phyloP scores from a whole-genome alignment of 2,113 vertebrate genomes.

The Tachysurus vachellii region DNA sequence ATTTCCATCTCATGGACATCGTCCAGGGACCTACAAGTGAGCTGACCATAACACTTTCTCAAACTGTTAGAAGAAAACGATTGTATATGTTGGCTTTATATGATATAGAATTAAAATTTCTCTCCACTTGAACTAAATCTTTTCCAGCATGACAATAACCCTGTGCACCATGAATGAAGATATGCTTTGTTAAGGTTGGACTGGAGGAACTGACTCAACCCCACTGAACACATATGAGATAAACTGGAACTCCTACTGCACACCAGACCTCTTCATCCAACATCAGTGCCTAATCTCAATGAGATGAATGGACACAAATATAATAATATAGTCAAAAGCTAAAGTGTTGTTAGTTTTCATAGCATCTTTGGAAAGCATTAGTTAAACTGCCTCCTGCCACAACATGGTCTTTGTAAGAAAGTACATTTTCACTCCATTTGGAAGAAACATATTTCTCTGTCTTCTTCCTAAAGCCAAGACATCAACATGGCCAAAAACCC shows the following conservation, averaged over 20 bases:
- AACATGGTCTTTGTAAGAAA: neutral
- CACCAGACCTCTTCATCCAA: too few species aligned
- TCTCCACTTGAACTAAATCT: neutral
- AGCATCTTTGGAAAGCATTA: neutral
- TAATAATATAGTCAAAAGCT: neutral
- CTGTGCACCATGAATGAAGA: neutral
- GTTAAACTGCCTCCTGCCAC: neutral
- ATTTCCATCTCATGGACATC: neutral
- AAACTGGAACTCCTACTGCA: too few species aligned
- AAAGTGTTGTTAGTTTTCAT: neutral
- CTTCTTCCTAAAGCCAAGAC: neutral
- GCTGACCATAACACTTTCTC: neutral
- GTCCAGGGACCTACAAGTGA: neutral
- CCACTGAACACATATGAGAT: too few species aligned
- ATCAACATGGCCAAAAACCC: neutral
- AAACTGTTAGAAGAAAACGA: neutral
- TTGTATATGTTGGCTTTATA: neutral
- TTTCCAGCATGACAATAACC: neutral
- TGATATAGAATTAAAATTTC: neutral
- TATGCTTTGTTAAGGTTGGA: too few species aligned
- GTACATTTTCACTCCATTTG: neutral
- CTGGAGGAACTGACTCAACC: too few species aligned
- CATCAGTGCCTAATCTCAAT: too few species aligned
- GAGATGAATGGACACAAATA: too few species aligned
- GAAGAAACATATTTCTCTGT: neutral